Base-by-base conservation (phyloP, 2,113 vertebrate species). In the Nanorana parkeri region DNA sequence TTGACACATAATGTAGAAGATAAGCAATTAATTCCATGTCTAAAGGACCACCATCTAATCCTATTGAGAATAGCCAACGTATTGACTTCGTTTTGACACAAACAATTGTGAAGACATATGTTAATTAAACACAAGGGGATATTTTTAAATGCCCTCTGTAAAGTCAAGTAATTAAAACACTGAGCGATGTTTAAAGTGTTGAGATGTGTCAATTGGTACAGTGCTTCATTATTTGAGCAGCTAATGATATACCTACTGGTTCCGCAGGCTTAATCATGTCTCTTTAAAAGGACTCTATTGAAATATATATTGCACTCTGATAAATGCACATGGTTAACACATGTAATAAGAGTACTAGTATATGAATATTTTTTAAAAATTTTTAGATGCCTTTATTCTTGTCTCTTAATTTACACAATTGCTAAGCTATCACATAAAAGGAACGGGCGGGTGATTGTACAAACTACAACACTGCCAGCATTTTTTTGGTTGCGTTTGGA, bases 1-100 rank as follows among this genome's bases (percentile, higher is more conserved):
- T 51, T 60, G 29, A 74, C 29, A 11, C 21, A 63, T 24, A 47
- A 63, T 41, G 10, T n/a, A 74, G 13, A 23, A 55, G 20, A 52
- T 55, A 26, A 29, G 71, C 71, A 74, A 74, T 74, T 74, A 60
- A 16, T 60, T 74, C 58, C 13, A 74, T 36, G 29, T 75, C 29
- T 75, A 41, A 20, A 75, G 55, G 55, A 64, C n/a, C 23, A 51
- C 58, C 61, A 58, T 19, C 13, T 13, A 17, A 52, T 17, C 17
- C 74, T 23, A 51, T 20, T 16, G 74, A 60, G 74, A 65, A 52
- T 77, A 64, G 7, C 41, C 36, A 52, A 64, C 7, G 8, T 77
- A 77, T 77, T 77, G 60, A 77, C 74, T 77, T 65, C 51, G 41
- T 64, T 64, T 77, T 77, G 74, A 77, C 74, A 41, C 21, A 76